Conservation (phyloP, 1,140 invertebrate species). For the Bactericera cockerelli region DNA sequence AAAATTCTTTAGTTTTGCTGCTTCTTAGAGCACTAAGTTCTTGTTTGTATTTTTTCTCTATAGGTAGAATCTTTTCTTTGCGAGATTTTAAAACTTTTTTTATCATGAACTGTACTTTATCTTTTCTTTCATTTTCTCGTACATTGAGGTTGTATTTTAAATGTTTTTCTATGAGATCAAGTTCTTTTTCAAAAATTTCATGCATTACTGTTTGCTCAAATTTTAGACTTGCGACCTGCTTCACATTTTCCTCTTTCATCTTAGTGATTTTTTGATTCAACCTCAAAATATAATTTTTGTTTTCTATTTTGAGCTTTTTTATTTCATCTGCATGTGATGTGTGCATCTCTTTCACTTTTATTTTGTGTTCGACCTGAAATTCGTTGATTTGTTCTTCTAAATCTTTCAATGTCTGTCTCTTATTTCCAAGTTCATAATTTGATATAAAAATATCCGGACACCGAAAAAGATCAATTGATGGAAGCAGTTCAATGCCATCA, state of each 20-base stretch:
- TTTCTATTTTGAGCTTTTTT: background rate
- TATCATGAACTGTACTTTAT: background rate
- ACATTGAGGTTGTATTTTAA: background rate
- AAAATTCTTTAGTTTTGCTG: background rate
- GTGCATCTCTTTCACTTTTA: background rate
- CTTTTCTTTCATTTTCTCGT: background rate
- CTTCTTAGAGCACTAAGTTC: background rate
- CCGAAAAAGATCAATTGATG: background rate
- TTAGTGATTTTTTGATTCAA: background rate
- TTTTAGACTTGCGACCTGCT: background rate
- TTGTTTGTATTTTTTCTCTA: background rate
- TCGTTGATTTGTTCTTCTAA: background rate
- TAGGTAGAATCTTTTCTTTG: background rate
- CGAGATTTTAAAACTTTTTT: background rate
- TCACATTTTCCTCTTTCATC: background rate
- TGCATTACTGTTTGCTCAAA: background rate
- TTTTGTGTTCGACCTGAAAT: background rate
- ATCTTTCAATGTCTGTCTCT: background rate
- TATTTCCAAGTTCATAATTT: background rate
- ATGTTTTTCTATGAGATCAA: constrained; percentile 1
- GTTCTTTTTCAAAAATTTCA: background rate
- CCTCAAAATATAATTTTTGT: background rate
- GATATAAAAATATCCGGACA: background rate
- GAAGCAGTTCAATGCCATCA: background rate
- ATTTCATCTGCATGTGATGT: background rate